These are phyloP conservation scores for Centruroides vittatus DNA, from an alignment of 1,140 invertebrate genomes.

Conservation along the genomic window DNA sequence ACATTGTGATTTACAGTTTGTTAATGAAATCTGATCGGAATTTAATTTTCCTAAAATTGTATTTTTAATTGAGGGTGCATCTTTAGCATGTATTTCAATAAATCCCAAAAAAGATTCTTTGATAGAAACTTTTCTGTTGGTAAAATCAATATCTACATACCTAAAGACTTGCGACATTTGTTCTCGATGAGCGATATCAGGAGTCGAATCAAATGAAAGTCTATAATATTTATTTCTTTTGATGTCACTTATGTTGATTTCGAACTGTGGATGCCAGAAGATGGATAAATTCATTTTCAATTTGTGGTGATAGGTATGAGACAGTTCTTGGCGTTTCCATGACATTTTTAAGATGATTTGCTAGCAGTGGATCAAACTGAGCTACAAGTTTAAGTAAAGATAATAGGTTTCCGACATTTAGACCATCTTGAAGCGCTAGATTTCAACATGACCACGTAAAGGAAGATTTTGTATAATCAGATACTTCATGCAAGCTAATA, in stretches of 20 bases:
- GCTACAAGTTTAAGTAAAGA: too few species aligned
- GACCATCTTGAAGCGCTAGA: too few species aligned
- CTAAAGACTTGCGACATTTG: conserved; percentile 10
- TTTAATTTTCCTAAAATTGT: conserved; percentile 1
- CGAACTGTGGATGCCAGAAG: conserved; percentile 1
- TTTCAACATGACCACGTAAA: too few species aligned
- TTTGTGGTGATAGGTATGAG: background rate
- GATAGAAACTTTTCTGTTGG: too few species aligned
- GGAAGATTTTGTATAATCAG: too few species aligned
- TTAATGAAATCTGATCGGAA: conserved; percentile 1
- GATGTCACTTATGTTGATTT: background rate
- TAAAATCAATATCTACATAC: conserved; percentile 4
- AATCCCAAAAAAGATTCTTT: background rate
- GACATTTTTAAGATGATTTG: too few species aligned
- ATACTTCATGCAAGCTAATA: too few species aligned
- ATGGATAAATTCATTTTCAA: conserved; percentile 12
- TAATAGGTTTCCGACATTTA: too few species aligned
- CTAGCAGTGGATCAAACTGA: too few species aligned
- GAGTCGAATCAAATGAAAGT: conserved; percentile 13
- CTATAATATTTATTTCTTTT: conserved; percentile 10
- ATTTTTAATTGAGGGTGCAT: background rate
- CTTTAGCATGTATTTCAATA: conserved; percentile 5
- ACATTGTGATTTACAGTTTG: conserved; percentile 4
- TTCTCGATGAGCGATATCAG: conserved; percentile 10
- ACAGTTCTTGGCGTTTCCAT: background rate